These are phyloP conservation scores for Mesorhabditis sp. DNA, from an alignment of 2,888 invertebrate genomes.

Conservation along the genomic window DNA sequence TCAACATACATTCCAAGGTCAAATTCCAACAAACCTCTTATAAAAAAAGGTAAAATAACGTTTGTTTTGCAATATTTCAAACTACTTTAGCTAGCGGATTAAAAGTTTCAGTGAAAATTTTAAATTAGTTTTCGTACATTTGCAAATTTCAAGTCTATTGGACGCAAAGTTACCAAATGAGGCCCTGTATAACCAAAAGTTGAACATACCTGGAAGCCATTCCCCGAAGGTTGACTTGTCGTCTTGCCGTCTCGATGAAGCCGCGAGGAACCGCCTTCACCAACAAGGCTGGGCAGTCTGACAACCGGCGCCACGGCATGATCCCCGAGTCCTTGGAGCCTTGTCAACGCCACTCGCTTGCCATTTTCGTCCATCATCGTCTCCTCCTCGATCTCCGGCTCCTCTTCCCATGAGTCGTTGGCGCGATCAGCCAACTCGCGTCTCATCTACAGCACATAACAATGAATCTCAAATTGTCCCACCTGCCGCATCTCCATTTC, in stretches of 20 bases:
- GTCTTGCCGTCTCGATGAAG: slow-evolving; percentile 7
- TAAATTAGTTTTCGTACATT: too few species aligned
- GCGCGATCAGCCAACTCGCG: background rate
- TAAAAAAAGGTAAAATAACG: background rate
- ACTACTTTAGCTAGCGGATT: too few species aligned
- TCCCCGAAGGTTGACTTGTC: background rate
- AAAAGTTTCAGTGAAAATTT: too few species aligned
- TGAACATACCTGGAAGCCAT: background rate
- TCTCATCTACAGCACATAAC: background rate
- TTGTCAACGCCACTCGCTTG: slow-evolving; percentile 24
- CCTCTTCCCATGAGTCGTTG: slow-evolving; percentile 12
- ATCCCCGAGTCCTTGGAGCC: slow-evolving; percentile 20
- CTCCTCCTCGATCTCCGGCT: slow-evolving; percentile 9
- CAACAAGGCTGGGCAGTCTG: slow-evolving; percentile 25
- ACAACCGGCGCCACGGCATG: slow-evolving; percentile 26
- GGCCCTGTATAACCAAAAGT: background rate
- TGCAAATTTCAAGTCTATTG: slow-evolving; percentile 16
- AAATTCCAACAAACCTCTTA: background rate
- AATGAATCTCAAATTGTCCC: too few species aligned
- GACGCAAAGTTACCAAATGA: too few species aligned
- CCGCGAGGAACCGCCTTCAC: slow-evolving; percentile 17
- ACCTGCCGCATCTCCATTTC: background rate
- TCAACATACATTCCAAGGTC: background rate
- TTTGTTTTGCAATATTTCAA: background rate
- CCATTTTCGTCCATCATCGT: slow-evolving; percentile 13